These are phyloP conservation scores for Thunnus maccoyii DNA, from an alignment of 2,113 vertebrate species.

Conservation along the genomic window DNA sequence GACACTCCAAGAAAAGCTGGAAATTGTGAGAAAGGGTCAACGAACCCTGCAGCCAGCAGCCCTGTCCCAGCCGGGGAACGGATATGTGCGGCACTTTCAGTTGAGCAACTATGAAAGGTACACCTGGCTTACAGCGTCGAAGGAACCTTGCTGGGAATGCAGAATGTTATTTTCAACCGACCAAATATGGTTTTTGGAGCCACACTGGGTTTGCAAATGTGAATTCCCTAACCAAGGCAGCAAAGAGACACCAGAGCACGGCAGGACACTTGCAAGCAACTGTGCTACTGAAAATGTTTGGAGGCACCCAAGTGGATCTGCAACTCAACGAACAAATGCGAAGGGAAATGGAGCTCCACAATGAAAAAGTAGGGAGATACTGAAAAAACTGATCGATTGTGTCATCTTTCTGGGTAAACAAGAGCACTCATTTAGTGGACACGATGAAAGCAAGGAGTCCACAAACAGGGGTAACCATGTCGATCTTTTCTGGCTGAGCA, in stretches of 20 bases:
- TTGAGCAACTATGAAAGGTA: too few species aligned
- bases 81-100: too few species aligned
- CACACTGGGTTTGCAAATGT: not conserved
- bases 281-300: conserved; percentile 18
- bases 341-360: conserved; percentile 36
- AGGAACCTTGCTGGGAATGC: not conserved
- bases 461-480: conserved; percentile 18
- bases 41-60: too few species aligned
- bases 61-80: too few species aligned
- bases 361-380: conserved; percentile 26
- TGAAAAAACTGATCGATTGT: conserved; percentile 37
- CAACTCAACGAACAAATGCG: conserved; percentile 24
- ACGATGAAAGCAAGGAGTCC: conserved; percentile 3
- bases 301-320: conserved; percentile 30
- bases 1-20: too few species aligned
- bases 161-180: not conserved
- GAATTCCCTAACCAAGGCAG: conserved; percentile 5
- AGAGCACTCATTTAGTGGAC: conserved; percentile 38
- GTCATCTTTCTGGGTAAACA: conserved; percentile 30
- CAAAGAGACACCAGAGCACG: not conserved
- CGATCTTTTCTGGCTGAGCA: conserved; percentile 14
- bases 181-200: not conserved
- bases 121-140: too few species aligned
- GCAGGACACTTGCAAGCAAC: conserved; percentile 3
- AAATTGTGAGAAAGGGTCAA: too few species aligned